These are phyloP conservation scores for Thereva unica DNA, from an alignment of 2,888 invertebrate genomes.

Conservation along the genomic window DNA sequence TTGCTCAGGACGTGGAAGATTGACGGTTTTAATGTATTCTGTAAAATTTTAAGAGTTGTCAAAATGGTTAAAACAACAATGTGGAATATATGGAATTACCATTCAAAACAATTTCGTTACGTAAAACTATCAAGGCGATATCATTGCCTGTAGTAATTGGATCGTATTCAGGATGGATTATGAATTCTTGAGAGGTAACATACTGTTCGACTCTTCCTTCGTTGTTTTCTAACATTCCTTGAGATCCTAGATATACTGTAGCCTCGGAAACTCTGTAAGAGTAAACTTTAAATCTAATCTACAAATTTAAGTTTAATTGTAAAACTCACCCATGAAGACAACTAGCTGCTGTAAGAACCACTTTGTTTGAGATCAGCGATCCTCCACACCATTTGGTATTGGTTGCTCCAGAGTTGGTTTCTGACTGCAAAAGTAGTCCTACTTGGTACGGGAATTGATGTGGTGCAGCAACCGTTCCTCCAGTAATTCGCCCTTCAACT, in stretches of 20 bases:
- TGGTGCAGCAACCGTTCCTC: slow-evolving; percentile 37
- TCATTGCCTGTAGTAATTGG: slow-evolving; percentile 47
- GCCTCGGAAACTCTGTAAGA: slow-evolving; percentile 13
- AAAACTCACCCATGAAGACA: slow-evolving; percentile 8
- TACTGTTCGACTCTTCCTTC: slow-evolving; percentile 20
- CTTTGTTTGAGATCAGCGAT: slow-evolving; percentile 20
- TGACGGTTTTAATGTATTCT: neutral
- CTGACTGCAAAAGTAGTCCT: slow-evolving; percentile 2
- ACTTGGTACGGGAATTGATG: slow-evolving; percentile 41
- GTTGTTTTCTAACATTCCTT: slow-evolving; percentile 1
- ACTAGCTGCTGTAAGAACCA: slow-evolving; percentile 36
- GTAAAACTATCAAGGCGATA: slow-evolving; percentile 49
- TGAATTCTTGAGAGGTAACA: slow-evolving; percentile 42
- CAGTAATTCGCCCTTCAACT: slow-evolving; percentile 33
- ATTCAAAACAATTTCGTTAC: neutral
- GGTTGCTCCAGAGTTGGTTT: neutral
- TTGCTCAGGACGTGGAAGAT: too few relatives aligned
- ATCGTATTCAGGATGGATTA: slow-evolving; percentile 51
- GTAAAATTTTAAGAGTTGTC: neutral
- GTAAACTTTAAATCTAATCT: neutral
- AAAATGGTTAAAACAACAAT: neutral
- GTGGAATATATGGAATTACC: neutral
- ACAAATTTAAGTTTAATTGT: too few relatives aligned
- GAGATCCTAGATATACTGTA: slow-evolving; percentile 20
- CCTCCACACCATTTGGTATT: slow-evolving; percentile 30